These are phyloP conservation scores for Silurus glanis DNA, from an alignment of 2,113 vertebrate genomes.

Conservation along the genomic window DNA sequence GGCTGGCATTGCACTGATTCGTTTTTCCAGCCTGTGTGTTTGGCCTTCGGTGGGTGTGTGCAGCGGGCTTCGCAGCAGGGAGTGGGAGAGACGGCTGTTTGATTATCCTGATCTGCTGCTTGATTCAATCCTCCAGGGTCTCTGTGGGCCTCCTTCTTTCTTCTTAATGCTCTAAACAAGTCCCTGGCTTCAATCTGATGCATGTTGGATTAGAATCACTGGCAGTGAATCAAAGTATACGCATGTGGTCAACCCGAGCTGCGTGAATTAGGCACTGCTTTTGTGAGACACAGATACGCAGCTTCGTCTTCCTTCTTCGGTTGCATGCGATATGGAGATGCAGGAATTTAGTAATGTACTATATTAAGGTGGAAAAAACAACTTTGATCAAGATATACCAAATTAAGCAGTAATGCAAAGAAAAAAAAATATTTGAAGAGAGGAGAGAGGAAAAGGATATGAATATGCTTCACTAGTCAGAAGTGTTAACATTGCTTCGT, in stretches of 20 bases:
- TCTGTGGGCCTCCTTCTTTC: neutral
- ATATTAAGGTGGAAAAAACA: neutral
- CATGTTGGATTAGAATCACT: slow-evolving; percentile 26
- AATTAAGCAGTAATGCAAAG: neutral
- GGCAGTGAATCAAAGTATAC: slow-evolving; percentile 17
- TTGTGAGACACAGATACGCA: neutral
- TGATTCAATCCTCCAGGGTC: slow-evolving; percentile 22
- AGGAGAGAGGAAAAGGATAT: neutral
- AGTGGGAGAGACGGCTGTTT: slow-evolving; percentile 25
- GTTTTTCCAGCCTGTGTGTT: neutral
- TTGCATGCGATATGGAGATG: neutral
- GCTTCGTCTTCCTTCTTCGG: neutral
- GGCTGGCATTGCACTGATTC: neutral
- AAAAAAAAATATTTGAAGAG: neutral
- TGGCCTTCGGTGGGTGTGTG: slow-evolving; percentile 14
- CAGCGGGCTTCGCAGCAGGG: neutral
- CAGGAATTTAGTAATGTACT: neutral
- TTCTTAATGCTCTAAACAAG: slow-evolving; percentile 33
- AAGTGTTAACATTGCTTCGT: neutral
- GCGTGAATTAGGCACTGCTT: neutral
- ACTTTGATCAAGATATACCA: neutral
- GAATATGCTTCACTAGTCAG: neutral
- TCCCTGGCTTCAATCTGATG: slow-evolving; percentile 9
- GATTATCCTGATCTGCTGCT: slow-evolving; percentile 19
- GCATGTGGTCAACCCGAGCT: slow-evolving; percentile 17